Percentiles rank a stretch among this genome's conserved stretches.
Evolutionary conservation across 2,888 invertebrate genomes (phyloP).

Genomic region (Eremobia ochroleuca): DNA sequence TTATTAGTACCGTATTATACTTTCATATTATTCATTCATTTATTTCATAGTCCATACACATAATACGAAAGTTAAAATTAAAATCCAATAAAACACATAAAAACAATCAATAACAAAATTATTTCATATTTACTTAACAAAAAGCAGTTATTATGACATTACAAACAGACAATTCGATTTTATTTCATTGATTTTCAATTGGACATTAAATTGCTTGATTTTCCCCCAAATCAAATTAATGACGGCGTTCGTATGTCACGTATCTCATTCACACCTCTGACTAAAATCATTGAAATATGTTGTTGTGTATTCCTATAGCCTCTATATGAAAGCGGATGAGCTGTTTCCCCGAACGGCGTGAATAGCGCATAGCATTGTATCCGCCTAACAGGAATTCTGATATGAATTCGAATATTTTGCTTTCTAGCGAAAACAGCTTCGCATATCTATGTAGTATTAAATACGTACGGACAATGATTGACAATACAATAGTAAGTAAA

Average conservation of each 20-base stretch:
- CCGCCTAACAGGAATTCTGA: background rate
- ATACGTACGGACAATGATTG: conserved; percentile 26
- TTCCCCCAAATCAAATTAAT: background rate
- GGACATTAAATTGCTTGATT: background rate
- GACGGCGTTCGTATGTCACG: too few species aligned
- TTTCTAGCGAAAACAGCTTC: background rate
- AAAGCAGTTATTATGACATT: too few species aligned
- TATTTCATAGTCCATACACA: too few species aligned
- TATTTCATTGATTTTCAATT: background rate
- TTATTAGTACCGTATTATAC: too few species aligned
- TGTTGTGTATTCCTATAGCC: background rate
- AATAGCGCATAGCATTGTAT: background rate
- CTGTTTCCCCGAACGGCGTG: background rate
- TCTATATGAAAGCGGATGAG: background rate
- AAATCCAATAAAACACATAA: too few species aligned
- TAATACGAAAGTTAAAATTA: too few species aligned
- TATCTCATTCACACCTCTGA: background rate
- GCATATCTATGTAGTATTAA: background rate
- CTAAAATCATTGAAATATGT: background rate
- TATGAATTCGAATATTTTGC: background rate
- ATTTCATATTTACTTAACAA: too few species aligned
- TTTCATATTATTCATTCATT: too few species aligned
- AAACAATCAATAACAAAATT: too few species aligned
- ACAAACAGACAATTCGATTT: too few species aligned
- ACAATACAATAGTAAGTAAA: conserved; percentile 27